These are phyloP conservation scores for Bombycilla garrulus DNA, from an alignment of 2,113 vertebrate species.

Conservation along the genomic window DNA sequence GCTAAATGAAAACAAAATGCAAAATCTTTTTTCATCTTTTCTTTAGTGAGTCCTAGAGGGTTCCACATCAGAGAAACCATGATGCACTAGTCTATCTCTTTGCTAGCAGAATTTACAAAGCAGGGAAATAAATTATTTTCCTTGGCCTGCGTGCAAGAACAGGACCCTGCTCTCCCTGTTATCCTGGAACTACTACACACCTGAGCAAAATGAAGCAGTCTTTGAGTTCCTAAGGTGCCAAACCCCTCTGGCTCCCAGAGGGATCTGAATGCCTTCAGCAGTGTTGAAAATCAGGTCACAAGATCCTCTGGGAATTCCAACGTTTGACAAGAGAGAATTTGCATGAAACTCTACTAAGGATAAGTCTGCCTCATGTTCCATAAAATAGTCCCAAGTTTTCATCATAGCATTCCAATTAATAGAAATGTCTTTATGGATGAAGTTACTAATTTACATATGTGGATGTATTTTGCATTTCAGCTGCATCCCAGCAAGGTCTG, in stretches of 20 bases:
- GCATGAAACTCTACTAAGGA: neutral
- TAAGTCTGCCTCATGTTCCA: neutral
- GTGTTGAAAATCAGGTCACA: slow-evolving; percentile 16
- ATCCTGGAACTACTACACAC: neutral
- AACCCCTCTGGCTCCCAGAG: neutral
- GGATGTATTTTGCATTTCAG: neutral
- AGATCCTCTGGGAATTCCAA: neutral
- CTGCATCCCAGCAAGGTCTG: neutral
- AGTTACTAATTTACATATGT: neutral
- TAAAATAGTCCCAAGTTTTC: neutral
- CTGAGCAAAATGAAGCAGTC: neutral
- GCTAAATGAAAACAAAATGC: neutral
- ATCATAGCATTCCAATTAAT: neutral
- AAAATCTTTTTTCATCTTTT: neutral
- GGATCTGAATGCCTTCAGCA: neutral
- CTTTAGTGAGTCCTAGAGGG: neutral
- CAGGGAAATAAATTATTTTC: neutral
- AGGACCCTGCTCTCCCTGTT: neutral
- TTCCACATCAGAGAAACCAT: neutral
- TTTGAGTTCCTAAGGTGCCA: slow-evolving; percentile 5
- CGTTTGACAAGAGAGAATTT: neutral
- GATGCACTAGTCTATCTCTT: neutral
- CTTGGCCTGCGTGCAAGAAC: neutral
- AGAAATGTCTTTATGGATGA: neutral
- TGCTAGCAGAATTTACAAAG: neutral